These are phyloP conservation scores for Anguilla pacifica DNA, from an alignment of 2,797 vertebrate species.

Conservation along the genomic window DNA sequence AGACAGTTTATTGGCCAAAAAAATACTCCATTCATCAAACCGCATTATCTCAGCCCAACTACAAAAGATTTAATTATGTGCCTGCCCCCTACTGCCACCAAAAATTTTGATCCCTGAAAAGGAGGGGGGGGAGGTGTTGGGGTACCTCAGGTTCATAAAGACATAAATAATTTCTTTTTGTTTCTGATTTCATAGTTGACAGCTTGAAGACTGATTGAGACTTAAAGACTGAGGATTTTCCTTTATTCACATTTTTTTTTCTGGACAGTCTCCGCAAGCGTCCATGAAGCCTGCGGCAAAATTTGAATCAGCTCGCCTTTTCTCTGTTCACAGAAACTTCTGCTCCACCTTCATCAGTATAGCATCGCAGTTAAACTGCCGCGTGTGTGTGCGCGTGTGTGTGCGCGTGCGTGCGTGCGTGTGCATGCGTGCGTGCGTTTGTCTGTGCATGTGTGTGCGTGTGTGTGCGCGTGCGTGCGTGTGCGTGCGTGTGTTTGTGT, in stretches of 20 bases:
- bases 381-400: not conserved
- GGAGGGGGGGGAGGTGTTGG: too few relatives aligned
- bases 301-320: slow-evolving; percentile 43
- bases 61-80: slow-evolving; percentile 16
- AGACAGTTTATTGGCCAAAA: not conserved
- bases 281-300: slow-evolving; percentile 31
- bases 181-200: slow-evolving; percentile 34
- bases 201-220: slow-evolving; percentile 49
- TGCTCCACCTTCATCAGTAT: slow-evolving; percentile 9
- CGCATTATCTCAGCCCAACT: not conserved
- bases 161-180: slow-evolving; percentile 8
- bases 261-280: slow-evolving; percentile 47
- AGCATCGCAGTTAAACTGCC: slow-evolving; percentile 16
- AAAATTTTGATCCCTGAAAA: not conserved
- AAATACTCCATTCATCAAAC: slow-evolving; percentile 1
- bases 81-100: not conserved
- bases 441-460: too few relatives aligned
- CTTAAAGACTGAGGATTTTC: slow-evolving; percentile 47
- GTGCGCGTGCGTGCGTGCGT: too few relatives aligned
- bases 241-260: slow-evolving; percentile 56
- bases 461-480: not conserved
- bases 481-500: not conserved
- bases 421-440: too few relatives aligned
- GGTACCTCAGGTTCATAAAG: slow-evolving; percentile 19
- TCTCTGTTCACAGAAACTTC: not conserved